These are phyloP conservation scores for Sebastes nivosus DNA, from an alignment of 2,797 vertebrate species.

Conservation along the genomic window DNA sequence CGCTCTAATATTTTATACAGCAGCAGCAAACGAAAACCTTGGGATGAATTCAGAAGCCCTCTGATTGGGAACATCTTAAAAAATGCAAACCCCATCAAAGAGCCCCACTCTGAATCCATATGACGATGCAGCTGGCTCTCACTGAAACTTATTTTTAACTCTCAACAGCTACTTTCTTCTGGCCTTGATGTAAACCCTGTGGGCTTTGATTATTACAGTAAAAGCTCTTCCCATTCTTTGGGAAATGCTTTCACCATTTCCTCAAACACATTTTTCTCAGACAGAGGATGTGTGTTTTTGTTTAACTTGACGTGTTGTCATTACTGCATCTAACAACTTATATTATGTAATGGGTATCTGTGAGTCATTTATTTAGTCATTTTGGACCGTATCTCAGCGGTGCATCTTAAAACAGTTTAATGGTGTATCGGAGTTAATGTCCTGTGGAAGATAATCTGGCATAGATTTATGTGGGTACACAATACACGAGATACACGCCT, in stretches of 20 bases:
- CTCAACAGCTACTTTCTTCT: constrained; percentile 15
- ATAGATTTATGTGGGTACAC: neutral
- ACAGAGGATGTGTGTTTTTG: constrained; percentile 9
- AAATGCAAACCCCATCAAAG: constrained; percentile 83
- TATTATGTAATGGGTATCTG: neutral
- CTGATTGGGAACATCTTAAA: constrained; percentile 74
- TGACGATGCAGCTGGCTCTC: constrained; percentile 45
- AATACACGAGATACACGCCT: too few species aligned
- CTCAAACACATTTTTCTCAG: neutral
- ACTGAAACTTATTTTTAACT: neutral
- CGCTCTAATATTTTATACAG: constrained; percentile 73
- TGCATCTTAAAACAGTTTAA: constrained; percentile 32
- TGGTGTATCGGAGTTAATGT: constrained; percentile 35
- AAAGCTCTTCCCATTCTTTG: constrained; percentile 22
- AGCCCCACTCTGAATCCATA: constrained; percentile 54
- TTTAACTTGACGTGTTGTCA: neutral
- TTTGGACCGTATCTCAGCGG: neutral
- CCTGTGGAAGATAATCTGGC: constrained; percentile 23
- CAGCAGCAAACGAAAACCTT: constrained; percentile 62
- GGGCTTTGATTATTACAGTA: constrained; percentile 25
- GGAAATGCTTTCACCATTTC: neutral
- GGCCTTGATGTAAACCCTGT: constrained; percentile 39
- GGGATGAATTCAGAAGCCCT: constrained; percentile 65
- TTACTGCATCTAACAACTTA: neutral
- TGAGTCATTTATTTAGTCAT: constrained; percentile 1